Percentiles rank a stretch among this genome's conserved stretches.
Conservation (phyloP, 2,888 invertebrate species). For the Acleris literana region DNA sequence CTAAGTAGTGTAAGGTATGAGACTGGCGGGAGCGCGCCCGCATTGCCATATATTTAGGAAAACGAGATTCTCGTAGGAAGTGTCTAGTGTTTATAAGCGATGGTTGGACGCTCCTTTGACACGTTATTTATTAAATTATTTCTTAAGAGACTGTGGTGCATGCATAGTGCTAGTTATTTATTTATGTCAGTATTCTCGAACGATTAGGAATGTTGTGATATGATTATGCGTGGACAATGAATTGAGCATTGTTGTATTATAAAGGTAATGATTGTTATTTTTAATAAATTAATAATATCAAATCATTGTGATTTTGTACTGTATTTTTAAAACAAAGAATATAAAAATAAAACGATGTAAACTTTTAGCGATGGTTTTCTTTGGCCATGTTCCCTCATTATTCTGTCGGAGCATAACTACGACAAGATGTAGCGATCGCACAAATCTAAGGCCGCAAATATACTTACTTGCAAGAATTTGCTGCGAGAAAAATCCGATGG, state of each 20-base stretch:
- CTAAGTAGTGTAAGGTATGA: slow-evolving; percentile 77
- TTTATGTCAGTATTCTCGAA: slow-evolving; percentile 80
- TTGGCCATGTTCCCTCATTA: slow-evolving; percentile 1
- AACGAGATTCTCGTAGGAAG: slow-evolving; percentile 51
- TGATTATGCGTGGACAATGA: slow-evolving; percentile 44
- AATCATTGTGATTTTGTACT: slow-evolving; percentile 71
- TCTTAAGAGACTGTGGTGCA: slow-evolving; percentile 77
- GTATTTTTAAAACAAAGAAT: slow-evolving; percentile 69
- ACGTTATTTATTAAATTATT: slow-evolving; percentile 80
- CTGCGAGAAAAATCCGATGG: too few species aligned
- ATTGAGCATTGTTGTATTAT: slow-evolving; percentile 32
- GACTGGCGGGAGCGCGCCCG: slow-evolving; percentile 72
- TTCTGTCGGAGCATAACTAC: too few species aligned
- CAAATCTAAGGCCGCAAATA: too few species aligned
- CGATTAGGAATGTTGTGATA: slow-evolving; percentile 69
- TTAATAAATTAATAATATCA: slow-evolving; percentile 59
- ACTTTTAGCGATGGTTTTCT: slow-evolving; percentile 46
- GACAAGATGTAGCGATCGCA: too few species aligned
- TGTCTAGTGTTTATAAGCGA: slow-evolving; percentile 53
- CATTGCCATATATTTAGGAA: slow-evolving; percentile 80
- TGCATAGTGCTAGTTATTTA: slow-evolving; percentile 77
- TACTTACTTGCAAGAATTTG: too few species aligned
- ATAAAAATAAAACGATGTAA: slow-evolving; percentile 63
- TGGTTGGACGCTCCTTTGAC: slow-evolving; percentile 65
- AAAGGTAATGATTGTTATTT: slow-evolving; percentile 52